These are phyloP conservation scores for Ophion slaviceki DNA, from an alignment of 2,888 invertebrate genomes.

Conservation along the genomic window DNA sequence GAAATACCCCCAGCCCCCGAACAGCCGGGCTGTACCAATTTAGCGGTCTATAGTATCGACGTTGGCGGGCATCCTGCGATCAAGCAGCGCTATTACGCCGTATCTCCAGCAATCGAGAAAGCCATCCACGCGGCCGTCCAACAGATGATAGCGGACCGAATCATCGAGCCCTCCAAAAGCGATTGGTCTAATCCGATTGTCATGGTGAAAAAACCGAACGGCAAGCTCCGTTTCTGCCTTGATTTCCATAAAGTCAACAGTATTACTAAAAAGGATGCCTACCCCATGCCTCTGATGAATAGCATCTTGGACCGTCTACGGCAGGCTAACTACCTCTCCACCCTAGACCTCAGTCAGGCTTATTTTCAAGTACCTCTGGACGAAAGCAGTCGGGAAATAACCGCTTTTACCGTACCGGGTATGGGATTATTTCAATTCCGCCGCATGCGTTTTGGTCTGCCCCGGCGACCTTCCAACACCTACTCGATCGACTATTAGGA, in stretches of 20 bases:
- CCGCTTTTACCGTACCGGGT: slow-evolving; percentile 72
- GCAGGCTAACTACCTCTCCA: slow-evolving; percentile 64
- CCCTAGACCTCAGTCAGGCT: slow-evolving; percentile 74
- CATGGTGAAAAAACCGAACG: slow-evolving; percentile 35
- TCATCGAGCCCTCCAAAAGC: slow-evolving; percentile 25
- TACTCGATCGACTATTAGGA: slow-evolving; percentile 67
- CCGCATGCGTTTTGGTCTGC: slow-evolving; percentile 68
- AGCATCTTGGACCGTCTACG: not conserved
- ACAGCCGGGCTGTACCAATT: too few species aligned
- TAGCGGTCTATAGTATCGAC: too few species aligned
- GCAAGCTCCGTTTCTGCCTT: slow-evolving; percentile 10
- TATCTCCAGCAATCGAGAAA: too few species aligned
- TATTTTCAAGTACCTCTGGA: slow-evolving; percentile 73
- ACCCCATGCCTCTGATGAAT: slow-evolving; percentile 9
- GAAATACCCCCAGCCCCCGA: not conserved
- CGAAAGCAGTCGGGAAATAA: slow-evolving; percentile 65
- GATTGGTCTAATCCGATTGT: slow-evolving; percentile 43
- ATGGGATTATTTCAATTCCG: slow-evolving; percentile 32
- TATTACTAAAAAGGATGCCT: slow-evolving; percentile 14
- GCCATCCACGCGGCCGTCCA: too few species aligned
- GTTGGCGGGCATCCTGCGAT: too few species aligned
- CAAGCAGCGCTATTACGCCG: too few species aligned
- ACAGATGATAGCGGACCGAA: slow-evolving; percentile 21
- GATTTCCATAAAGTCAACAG: slow-evolving; percentile 64
- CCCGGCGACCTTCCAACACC: slow-evolving; percentile 65